These are phyloP conservation scores for Coecobrya sp. DNA, from an alignment of 2,888 invertebrate genomes.

Conservation along the genomic window DNA sequence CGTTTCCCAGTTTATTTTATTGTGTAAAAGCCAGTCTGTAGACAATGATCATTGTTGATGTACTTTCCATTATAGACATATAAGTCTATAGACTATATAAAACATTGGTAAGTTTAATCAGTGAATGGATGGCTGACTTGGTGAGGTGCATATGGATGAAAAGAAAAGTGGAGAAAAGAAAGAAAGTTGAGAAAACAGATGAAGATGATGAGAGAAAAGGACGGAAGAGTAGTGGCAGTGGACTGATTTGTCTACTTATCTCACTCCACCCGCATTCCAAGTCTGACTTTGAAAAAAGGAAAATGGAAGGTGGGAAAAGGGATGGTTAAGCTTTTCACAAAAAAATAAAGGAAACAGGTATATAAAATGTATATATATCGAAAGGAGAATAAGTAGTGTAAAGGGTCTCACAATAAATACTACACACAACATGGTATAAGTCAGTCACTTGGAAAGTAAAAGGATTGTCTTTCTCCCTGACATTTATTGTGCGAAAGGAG, in stretches of 20 bases:
- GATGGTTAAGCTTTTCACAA: not conserved
- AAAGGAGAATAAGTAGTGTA: not conserved
- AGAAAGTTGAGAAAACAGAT: constrained; percentile 10
- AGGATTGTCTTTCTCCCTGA: constrained; percentile 40
- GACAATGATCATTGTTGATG: not conserved
- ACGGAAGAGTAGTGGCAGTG: not conserved
- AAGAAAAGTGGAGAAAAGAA: not conserved
- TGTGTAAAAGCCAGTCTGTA: not conserved
- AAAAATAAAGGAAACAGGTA: too few relatives aligned
- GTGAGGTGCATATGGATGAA: not conserved
- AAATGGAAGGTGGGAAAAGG: not conserved
- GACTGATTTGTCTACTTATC: constrained; percentile 1
- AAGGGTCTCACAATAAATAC: not conserved
- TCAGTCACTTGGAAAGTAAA: constrained; percentile 40
- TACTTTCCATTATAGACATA: not conserved
- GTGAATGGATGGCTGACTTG: constrained; percentile 12
- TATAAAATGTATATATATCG: not conserved
- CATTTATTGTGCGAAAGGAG: constrained; percentile 46
- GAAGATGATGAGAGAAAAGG: constrained; percentile 20
- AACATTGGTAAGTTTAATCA: not conserved
- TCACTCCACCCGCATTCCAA: not conserved
- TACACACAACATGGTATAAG: not conserved
- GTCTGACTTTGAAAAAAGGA: not conserved
- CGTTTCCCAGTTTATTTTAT: constrained; percentile 18
- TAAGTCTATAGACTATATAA: not conserved